A percentile compares a stretch with the other conserved stretches of the same genome.
phyloP scores from a whole-genome alignment of 2,888 invertebrate species.

The Leptinotarsa rubiginosa region DNA sequence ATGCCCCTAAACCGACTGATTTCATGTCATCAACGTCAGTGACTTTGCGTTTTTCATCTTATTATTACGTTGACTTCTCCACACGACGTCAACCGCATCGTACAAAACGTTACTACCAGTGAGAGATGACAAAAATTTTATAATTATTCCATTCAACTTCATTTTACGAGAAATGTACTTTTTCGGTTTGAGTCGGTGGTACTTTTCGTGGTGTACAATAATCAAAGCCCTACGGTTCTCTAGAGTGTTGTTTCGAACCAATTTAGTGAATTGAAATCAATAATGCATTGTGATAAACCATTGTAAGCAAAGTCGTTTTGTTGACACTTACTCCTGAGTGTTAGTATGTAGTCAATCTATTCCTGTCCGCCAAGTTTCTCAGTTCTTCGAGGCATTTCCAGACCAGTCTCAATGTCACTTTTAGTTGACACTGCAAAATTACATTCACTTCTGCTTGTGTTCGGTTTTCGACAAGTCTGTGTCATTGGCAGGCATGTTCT shows the following conservation, averaged over 20 bases:
- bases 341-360: too few species aligned
- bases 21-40: conserved; percentile 63
- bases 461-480: too few species aligned
- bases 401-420: too few species aligned
- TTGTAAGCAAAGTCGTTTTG: neutral
- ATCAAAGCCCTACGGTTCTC: neutral
- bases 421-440: too few species aligned
- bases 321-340: too few species aligned
- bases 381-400: too few species aligned
- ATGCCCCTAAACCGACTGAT: conserved; percentile 44
- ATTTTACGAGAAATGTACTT: neutral
- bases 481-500: too few species aligned
- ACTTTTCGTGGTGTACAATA: neutral
- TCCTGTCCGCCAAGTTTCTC: too few species aligned
- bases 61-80: conserved; percentile 60
- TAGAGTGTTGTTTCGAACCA: too few species aligned
- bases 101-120: conserved; percentile 43
- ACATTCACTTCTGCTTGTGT: too few species aligned
- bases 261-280: neutral
- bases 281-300: neutral
- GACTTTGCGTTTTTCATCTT: conserved; percentile 59
- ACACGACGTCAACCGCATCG: conserved; percentile 53
- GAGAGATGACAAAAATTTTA: conserved; percentile 39
- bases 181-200: neutral
- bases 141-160: conserved; percentile 24